Conservation (phyloP, 2,888 invertebrate species). For the Sinhomidia bicolor region DNA sequence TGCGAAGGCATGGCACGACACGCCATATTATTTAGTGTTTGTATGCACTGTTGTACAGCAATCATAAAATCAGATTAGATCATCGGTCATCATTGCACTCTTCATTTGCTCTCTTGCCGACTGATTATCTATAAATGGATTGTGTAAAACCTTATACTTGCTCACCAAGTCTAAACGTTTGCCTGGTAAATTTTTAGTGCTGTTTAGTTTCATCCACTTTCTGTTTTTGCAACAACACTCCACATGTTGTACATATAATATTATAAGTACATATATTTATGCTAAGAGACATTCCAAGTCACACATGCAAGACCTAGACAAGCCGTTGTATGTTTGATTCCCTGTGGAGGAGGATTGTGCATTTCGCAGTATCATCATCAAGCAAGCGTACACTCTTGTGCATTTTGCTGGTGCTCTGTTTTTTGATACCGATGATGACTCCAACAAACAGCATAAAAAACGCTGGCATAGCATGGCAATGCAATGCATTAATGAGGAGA, state of each 20-base stretch:
- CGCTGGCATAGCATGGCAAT: background rate
- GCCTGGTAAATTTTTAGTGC: background rate
- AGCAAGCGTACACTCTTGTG: background rate
- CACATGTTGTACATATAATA: background rate
- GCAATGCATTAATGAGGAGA: background rate
- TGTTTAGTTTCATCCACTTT: background rate
- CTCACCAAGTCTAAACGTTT: background rate
- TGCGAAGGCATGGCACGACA: too few relatives aligned
- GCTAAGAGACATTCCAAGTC: background rate
- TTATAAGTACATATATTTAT: background rate
- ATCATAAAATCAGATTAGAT: too few relatives aligned
- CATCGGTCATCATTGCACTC: background rate
- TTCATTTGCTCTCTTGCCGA: background rate
- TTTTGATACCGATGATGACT: conserved; percentile 25
- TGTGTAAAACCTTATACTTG: background rate
- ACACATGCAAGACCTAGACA: background rate
- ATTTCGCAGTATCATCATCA: background rate
- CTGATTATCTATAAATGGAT: background rate
- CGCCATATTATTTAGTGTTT: too few relatives aligned
- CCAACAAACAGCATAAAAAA: background rate
- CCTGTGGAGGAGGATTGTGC: conserved; percentile 9
- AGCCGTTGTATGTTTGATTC: background rate
- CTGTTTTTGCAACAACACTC: too few relatives aligned
- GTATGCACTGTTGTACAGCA: too few relatives aligned
- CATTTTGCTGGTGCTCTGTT: conserved; percentile 1